Conservation (phyloP, 2,888 invertebrate species). For the Lampropteryx suffumata region DNA sequence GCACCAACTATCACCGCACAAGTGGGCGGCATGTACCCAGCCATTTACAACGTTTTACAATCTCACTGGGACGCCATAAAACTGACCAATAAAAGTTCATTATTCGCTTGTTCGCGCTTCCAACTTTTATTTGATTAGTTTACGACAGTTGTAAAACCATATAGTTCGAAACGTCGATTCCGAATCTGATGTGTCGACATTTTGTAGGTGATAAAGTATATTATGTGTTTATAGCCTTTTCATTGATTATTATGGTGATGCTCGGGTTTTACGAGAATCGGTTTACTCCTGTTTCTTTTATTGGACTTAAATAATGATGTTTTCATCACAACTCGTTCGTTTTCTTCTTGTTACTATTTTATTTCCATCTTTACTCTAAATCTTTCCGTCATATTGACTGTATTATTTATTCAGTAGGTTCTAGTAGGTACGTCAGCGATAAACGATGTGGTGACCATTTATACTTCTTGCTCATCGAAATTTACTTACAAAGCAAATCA, state of each 20-base stretch:
- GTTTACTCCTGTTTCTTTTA: not conserved
- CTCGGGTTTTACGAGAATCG: not conserved
- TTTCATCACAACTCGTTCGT: no score
- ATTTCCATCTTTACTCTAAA: no score
- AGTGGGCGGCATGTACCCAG: slow-evolving; percentile 44
- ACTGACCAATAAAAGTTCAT: slow-evolving; percentile 83
- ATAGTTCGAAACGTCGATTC: slow-evolving; percentile 43
- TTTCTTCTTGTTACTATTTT: no score
- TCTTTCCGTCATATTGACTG: no score
- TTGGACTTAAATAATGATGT: not conserved
- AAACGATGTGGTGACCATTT: no score
- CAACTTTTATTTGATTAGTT: slow-evolving; percentile 80
- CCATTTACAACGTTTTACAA: slow-evolving; percentile 62
- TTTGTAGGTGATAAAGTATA: slow-evolving; percentile 23
- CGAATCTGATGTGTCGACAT: slow-evolving; percentile 35
- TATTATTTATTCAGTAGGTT: no score
- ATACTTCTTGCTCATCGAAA: no score
- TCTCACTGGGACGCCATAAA: slow-evolving; percentile 75
- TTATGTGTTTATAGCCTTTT: slow-evolving; percentile 27
- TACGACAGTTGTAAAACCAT: slow-evolving; percentile 71
- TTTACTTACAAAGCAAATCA: no score
- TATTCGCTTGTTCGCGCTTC: slow-evolving; percentile 78
- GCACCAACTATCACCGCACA: slow-evolving; percentile 9
- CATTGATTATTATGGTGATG: slow-evolving; percentile 18
- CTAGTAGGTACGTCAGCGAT: no score